phyloP scores from a whole-genome alignment of 2,888 invertebrate species.

The Palloptera scutellata region DNA sequence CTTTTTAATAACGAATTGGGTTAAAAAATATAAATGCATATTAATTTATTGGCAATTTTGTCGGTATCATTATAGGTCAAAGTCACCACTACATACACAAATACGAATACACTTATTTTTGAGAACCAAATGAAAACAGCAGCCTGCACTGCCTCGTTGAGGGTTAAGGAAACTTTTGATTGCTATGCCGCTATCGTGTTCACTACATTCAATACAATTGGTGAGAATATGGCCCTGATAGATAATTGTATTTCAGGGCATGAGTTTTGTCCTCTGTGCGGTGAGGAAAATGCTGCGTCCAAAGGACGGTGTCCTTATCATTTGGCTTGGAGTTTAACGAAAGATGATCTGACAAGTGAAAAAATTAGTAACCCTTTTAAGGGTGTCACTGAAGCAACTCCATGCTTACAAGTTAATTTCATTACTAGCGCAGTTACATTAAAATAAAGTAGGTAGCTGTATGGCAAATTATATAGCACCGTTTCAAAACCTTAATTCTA shows the following conservation, averaged over 20 bases:
- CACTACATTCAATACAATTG: slow-evolving; percentile 30
- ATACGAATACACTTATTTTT: slow-evolving; percentile 34
- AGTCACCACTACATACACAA: slow-evolving; percentile 26
- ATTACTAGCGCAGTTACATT: slow-evolving; percentile 20
- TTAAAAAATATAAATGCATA: too few species aligned
- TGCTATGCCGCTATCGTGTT: slow-evolving; percentile 33
- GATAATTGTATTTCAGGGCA: slow-evolving; percentile 40
- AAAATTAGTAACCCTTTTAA: slow-evolving; percentile 40
- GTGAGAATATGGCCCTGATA: slow-evolving; percentile 34
- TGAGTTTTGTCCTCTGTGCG: slow-evolving; percentile 36
- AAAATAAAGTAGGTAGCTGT: too few species aligned
- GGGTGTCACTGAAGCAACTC: slow-evolving; percentile 34
- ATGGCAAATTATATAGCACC: too few species aligned
- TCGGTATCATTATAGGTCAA: slow-evolving; percentile 31
- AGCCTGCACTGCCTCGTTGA: slow-evolving; percentile 32
- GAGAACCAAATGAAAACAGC: slow-evolving; percentile 34
- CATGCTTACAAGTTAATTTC: slow-evolving; percentile 41
- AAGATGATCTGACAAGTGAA: slow-evolving; percentile 32
- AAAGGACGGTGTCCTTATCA: slow-evolving; percentile 40
- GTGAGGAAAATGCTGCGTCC: slow-evolving; percentile 9
- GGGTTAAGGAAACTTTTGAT: slow-evolving; percentile 39
- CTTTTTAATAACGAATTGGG: too few species aligned
- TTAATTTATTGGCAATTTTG: too few species aligned
- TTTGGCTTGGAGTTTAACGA: slow-evolving; percentile 35
- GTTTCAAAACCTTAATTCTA: too few species aligned